These are phyloP conservation scores for Eonycteris spelaea DNA, from an alignment of 2,113 vertebrate species.

Conservation along the genomic window DNA sequence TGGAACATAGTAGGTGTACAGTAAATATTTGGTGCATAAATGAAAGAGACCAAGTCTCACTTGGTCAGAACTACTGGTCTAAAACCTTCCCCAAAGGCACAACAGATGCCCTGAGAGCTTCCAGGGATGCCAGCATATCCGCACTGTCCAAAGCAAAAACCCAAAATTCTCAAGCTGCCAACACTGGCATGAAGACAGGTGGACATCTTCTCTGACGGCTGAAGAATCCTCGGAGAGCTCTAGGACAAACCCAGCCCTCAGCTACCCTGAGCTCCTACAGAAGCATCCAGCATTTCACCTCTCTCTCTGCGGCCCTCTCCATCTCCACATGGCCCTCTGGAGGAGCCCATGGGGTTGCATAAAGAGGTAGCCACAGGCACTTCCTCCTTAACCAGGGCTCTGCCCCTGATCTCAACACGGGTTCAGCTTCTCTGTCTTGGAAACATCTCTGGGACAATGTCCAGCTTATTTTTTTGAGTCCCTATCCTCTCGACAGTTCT, in stretches of 20 bases:
- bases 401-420: neutral
- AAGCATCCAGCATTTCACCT: neutral
- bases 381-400: neutral
- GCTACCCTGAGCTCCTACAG: neutral
- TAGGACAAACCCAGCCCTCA: neutral
- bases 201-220: neutral
- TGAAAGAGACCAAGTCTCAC: neutral
- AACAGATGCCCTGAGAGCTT: neutral
- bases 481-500: neutral
- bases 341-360: neutral
- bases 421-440: neutral
- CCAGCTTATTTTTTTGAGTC: neutral
- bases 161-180: neutral
- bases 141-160: neutral
- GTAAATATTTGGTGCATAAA: neutral
- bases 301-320: neutral
- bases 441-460: neutral
- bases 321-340: fast-evolving
- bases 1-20: neutral
- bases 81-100: neutral
- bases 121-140: neutral
- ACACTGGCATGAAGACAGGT: neutral
- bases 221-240: neutral
- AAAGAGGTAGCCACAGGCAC: neutral
- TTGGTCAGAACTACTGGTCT: neutral